phyloP scores from a whole-genome alignment of 2,888 invertebrate genomes.

The Flexamia atlantica region DNA sequence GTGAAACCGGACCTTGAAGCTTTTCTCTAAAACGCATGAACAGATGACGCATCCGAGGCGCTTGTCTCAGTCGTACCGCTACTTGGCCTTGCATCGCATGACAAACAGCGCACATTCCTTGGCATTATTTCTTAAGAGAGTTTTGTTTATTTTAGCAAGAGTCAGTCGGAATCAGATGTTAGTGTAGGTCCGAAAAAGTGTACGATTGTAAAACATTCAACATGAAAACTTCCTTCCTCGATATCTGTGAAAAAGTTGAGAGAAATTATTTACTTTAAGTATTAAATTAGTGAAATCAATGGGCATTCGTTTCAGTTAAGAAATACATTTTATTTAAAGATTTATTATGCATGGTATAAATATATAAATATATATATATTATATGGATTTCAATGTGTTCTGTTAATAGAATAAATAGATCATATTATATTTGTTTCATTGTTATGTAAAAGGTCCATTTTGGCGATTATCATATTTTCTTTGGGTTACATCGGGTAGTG shows the following conservation, averaged over 20 bases:
- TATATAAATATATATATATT: slow-evolving; percentile 58
- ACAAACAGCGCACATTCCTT: slow-evolving; percentile 42
- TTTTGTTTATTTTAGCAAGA: slow-evolving; percentile 39
- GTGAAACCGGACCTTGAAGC: slow-evolving; percentile 47
- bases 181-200: slow-evolving; percentile 51
- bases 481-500: slow-evolving; percentile 58
- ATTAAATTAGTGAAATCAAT: slow-evolving; percentile 62
- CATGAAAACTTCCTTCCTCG: slow-evolving; percentile 47
- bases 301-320: slow-evolving; percentile 63
- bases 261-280: slow-evolving; percentile 64
- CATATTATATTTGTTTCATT: slow-evolving; percentile 59
- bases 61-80: slow-evolving; percentile 28
- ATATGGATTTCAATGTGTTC: slow-evolving; percentile 60
- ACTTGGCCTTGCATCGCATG: slow-evolving; percentile 42
- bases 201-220: slow-evolving; percentile 49
- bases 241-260: slow-evolving; percentile 50
- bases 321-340: slow-evolving; percentile 62
- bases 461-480: slow-evolving; percentile 59
- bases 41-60: slow-evolving; percentile 39
- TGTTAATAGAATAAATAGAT: slow-evolving; percentile 60
- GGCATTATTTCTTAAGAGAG: slow-evolving; percentile 32
- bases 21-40: slow-evolving; percentile 35
- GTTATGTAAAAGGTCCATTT: slow-evolving; percentile 61
- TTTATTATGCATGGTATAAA: slow-evolving; percentile 62
- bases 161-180: slow-evolving; percentile 32